Evolutionary conservation across 2,113 vertebrate genomes (phyloP).

Genomic region (Collichthys lucidus): DNA sequence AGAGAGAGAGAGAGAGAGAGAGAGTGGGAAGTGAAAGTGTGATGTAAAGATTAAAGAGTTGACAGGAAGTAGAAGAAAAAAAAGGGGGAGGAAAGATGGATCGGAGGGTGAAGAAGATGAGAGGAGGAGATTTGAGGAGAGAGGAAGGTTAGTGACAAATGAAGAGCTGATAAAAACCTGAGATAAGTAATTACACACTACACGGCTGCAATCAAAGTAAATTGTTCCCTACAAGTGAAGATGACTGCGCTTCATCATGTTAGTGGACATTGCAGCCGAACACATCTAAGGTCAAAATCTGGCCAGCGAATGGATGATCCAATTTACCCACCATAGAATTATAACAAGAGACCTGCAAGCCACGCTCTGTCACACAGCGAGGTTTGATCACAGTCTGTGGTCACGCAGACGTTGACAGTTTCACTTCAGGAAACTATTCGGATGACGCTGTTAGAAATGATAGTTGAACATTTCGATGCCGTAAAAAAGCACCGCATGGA

Average conservation of each 20-base stretch:
- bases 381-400: conserved; percentile 19
- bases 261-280: background rate
- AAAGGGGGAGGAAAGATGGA: background rate
- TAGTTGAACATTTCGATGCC: conserved; percentile 25
- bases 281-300: conserved; percentile 40
- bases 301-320: conserved; percentile 20
- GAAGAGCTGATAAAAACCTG: conserved; percentile 33
- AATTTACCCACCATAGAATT: conserved; percentile 3
- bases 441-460: background rate
- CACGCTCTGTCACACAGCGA: conserved; percentile 66
- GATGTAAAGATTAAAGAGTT: conserved; percentile 45
- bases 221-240: background rate
- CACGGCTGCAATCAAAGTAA: background rate
- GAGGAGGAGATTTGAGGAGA: conserved; percentile 24
- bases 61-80: conserved; percentile 10
- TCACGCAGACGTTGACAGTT: conserved; percentile 16
- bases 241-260: background rate
- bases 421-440: conserved; percentile 26
- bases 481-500: conserved; percentile 3
- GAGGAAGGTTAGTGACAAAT: conserved; percentile 46
- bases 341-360: conserved; percentile 23
- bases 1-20: too few species aligned
- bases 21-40: conserved; percentile 53
- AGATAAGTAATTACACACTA: conserved; percentile 2
- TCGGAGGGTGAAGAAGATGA: background rate